These are phyloP conservation scores for Podarcis siculus DNA, from an alignment of 2,797 vertebrate genomes.

Conservation along the genomic window DNA sequence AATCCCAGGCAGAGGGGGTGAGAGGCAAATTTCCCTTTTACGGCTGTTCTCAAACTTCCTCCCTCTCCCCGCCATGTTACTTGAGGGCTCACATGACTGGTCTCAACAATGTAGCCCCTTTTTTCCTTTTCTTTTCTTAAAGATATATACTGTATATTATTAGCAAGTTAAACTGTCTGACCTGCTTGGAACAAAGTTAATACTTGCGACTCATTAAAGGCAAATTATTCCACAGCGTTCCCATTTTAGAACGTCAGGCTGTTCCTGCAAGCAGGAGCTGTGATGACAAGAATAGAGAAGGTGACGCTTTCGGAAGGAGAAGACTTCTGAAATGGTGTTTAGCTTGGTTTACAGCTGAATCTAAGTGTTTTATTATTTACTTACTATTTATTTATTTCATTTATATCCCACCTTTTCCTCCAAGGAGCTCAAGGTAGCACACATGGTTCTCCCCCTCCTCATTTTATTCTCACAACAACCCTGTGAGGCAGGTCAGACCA, in stretches of 20 bases:
- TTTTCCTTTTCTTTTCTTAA: not conserved
- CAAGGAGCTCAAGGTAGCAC: no score
- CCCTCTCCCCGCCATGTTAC: not conserved
- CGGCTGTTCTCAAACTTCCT: not conserved
- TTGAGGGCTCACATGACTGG: not conserved
- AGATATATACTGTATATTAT: not conserved
- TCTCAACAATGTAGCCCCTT: no score
- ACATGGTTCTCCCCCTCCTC: no score
- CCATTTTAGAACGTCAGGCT: conserved; percentile 6
- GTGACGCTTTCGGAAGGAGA: not conserved
- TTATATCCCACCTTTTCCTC: no score
- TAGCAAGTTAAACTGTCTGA: not conserved
- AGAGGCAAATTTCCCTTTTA: not conserved
- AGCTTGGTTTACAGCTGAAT: not conserved
- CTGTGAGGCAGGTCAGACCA: no score
- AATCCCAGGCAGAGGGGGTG: not conserved
- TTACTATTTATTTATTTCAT: no score
- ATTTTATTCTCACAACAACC: no score
- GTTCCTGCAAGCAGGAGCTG: conserved; percentile 3
- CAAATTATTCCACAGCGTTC: not conserved
- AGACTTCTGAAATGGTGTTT: not conserved
- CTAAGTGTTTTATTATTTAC: not conserved
- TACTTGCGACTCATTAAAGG: not conserved
- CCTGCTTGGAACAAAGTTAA: not conserved
- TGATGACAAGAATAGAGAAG: not conserved